A percentile compares a stretch with the other conserved stretches of the same genome.
Evolutionary conservation across 2,113 vertebrate genomes (phyloP).

Genomic region (Otus sunia): DNA sequence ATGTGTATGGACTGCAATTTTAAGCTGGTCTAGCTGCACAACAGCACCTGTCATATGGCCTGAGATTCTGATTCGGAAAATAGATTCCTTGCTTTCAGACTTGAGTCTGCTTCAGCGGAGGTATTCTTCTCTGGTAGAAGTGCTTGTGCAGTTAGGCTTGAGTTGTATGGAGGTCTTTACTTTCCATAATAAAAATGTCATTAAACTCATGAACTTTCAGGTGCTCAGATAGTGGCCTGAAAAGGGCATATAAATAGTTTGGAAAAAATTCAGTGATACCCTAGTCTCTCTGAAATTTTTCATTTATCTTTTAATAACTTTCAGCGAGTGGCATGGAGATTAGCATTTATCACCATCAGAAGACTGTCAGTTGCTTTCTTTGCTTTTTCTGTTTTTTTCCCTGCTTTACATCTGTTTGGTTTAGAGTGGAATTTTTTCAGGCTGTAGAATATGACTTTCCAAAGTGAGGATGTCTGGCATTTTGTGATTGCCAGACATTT

Average conservation of each 20-base stretch:
- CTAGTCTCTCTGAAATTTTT: background rate
- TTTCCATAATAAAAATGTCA: background rate
- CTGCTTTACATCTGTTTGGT: background rate
- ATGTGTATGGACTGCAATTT: background rate
- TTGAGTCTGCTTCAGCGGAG: background rate
- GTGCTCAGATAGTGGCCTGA: background rate
- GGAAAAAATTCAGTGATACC: background rate
- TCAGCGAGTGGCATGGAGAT: background rate
- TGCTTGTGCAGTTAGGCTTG: background rate
- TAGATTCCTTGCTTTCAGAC: background rate
- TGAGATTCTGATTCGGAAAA: background rate
- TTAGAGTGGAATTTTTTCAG: background rate
- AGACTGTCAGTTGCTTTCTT: background rate
- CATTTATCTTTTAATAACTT: background rate
- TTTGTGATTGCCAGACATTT: slow-evolving; percentile 20
- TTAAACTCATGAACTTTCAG: background rate
- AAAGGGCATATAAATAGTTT: background rate
- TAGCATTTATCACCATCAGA: background rate
- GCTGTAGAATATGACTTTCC: background rate
- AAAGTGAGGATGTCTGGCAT: background rate
- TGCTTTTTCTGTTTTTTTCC: background rate
- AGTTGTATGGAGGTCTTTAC: background rate
- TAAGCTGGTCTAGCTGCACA: background rate
- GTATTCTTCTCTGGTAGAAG: background rate
- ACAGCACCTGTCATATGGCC: background rate